Evolutionary conservation across 2,888 invertebrate species (phyloP), one percentile per base, ranked within the genome.

Genomic region (Xanthostigma xanthostigma): DNA sequence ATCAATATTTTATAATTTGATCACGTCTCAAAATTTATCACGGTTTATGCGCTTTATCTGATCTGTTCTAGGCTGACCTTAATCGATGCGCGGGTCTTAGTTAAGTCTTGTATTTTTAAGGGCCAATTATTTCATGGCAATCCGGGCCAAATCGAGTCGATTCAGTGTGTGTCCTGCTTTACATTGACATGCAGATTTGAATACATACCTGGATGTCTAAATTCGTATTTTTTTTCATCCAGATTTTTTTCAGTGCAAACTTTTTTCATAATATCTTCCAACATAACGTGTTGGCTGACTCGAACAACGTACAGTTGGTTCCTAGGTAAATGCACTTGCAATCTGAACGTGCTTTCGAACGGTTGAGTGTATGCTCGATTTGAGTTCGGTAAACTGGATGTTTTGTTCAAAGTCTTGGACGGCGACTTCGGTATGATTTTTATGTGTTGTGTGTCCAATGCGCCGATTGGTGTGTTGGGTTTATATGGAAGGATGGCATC

Each of bases 291-390:
- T 11, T 82, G 81, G 54, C 81, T 82, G 51, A 87, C 76, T 53
- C 89, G 71, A 39, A 79, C 74, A 10, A 89, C 87, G 65, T 79
- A 84, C 49, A 88, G 72, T 67, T 89, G 88, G 62, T 84, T 84
- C 56, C 81, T 75, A 36, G 88, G 89, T 56, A 89, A 69, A 61
- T 85, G 79, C 36, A 89, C 84, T 64, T 69, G 69, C 48, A 76
- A 61, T 59, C 75, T 65, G 60, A 75, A 75, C 40, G 75, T 75
- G 53, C 73, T 72, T 67, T 79, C 79, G 59, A 79, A 79, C 8
- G 78, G 78, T 59, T 76, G 76, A 58, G 27, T 27, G 6, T 27
- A 27, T 1, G 27, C 3, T 27, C 27, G 27, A 27, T 27, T 27
- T 27, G 27, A 13, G 39, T 37, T 41, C n/a, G 12, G 17, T 27